Base-by-base conservation (phyloP, 2,888 invertebrate genomes). In the Caradrina clavipalpis region DNA sequence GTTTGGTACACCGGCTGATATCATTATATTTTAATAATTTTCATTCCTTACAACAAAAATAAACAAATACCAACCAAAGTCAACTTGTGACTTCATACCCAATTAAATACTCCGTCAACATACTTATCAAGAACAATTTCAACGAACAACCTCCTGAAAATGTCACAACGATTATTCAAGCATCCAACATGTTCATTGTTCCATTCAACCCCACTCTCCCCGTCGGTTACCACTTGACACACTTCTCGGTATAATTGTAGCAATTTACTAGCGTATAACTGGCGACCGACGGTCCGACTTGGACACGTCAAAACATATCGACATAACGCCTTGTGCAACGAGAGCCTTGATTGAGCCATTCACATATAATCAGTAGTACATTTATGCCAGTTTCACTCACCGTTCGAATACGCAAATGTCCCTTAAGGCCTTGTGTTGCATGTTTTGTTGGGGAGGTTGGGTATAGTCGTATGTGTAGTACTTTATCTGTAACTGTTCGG, bases 291-390 rank as follows among this genome's bases (percentile, higher is more conserved):
- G 76, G 87, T 81, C 76, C 72, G 80, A 86, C 85, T 88, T 86
- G 89, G 89, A 91, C 94, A 94, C 90, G 94, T 95, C 94, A 92
- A 93, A 94, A 95, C 93, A 94, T 90, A 94, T 94, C 92, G 91
- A 89, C 91, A 85, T 89, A 90, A 90, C 88, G 82, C 74, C 86
- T 94, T 94, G 90, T 90, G 88, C 91, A 93, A 94, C 89, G 80
- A 65, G 85, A 84, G 87, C 81, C 86, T 83, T 90, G 92, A 95
- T 95, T 94, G 92, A 94, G 92, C 92, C 91, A 91, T 95, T 92
- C 92, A 90, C 85, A 89, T 88, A 87, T 91, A 92, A 94, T 93
- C 92, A 91, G 89, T 80, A 71, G 84, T 85, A 83, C 83, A 85
- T 89, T 91, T 90, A 91, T 90, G 92, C 91, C 92, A 92, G 87